A percentile compares a stretch with the other conserved stretches of the same genome.
Evolutionary conservation across 2,797 vertebrate genomes (phyloP).

Genomic region (Tolypeutes matacus): DNA sequence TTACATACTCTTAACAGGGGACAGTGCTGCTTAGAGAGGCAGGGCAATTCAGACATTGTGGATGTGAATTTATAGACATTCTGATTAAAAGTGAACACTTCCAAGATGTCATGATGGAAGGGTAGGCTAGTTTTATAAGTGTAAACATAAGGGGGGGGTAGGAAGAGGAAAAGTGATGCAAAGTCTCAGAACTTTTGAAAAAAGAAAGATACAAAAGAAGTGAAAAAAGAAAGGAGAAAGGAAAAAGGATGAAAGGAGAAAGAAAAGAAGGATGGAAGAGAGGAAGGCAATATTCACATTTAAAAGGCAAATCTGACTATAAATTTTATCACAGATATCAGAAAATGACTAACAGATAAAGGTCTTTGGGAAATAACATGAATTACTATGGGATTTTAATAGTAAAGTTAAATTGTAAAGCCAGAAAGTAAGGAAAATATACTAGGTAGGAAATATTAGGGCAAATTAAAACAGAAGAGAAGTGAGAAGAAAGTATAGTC

Average conservation of each 20-base stretch:
- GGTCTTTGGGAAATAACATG: neutral
- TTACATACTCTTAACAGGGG: accelerated
- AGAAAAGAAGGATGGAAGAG: neutral
- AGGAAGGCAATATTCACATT: neutral
- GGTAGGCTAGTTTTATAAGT: neutral
- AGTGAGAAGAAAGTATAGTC: neutral
- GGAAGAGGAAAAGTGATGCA: neutral
- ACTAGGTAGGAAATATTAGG: neutral
- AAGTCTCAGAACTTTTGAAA: neutral
- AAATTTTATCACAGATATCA: neutral
- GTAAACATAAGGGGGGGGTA: neutral
- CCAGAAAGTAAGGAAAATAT: neutral
- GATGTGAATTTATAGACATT: neutral
- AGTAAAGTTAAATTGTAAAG: neutral
- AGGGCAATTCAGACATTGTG: neutral
- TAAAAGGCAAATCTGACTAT: neutral
- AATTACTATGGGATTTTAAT: neutral
- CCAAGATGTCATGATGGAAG: neutral
- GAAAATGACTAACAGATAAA: neutral
- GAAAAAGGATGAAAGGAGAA: neutral
- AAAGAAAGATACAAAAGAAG: neutral
- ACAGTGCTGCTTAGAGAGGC: neutral
- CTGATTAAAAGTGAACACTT: neutral
- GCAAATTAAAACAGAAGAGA: neutral
- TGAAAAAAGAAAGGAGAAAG: neutral